These are phyloP conservation scores for Parazoanthus swiftii DNA, from an alignment of 92 coral and sea anemone genomes.

Conservation along the genomic window DNA sequence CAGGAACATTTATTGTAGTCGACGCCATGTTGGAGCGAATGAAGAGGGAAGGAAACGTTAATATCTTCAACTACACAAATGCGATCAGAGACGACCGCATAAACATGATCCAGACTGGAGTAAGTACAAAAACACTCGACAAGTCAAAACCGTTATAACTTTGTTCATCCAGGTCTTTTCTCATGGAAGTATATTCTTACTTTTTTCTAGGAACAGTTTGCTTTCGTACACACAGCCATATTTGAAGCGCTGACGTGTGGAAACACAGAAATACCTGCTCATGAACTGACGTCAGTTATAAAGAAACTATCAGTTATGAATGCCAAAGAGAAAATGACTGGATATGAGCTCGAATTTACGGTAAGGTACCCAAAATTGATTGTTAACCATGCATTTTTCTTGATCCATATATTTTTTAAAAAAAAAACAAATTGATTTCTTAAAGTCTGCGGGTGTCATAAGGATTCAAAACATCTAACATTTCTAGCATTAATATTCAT, in stretches of 20 bases:
- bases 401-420: too few species aligned
- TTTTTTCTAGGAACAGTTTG: constrained; percentile 65
- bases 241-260: constrained; percentile 77
- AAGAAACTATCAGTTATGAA: constrained; percentile 45
- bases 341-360: constrained; percentile 49
- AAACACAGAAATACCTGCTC: constrained; percentile 70
- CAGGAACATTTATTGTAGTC: constrained; percentile 74
- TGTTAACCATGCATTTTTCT: background rate
- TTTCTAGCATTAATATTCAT: too few species aligned
- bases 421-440: too few species aligned
- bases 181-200: background rate
- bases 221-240: constrained; percentile 65
- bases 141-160: background rate
- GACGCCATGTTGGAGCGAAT: constrained; percentile 85
- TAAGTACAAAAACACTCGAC: constrained; percentile 19
- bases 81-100: constrained; percentile 61
- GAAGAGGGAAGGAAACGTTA: constrained; percentile 54
- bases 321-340: constrained; percentile 35
- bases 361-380: constrained; percentile 27
- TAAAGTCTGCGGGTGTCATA: too few species aligned
- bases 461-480: too few species aligned
- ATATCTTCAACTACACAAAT: constrained; percentile 70
- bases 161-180: background rate
- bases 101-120: constrained; percentile 80
- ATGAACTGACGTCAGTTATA: constrained; percentile 53